Evolutionary conservation across 2,888 invertebrate genomes (phyloP), one percentile per base, ranked within the genome.

Genomic region (Microdon myrmicae): DNA sequence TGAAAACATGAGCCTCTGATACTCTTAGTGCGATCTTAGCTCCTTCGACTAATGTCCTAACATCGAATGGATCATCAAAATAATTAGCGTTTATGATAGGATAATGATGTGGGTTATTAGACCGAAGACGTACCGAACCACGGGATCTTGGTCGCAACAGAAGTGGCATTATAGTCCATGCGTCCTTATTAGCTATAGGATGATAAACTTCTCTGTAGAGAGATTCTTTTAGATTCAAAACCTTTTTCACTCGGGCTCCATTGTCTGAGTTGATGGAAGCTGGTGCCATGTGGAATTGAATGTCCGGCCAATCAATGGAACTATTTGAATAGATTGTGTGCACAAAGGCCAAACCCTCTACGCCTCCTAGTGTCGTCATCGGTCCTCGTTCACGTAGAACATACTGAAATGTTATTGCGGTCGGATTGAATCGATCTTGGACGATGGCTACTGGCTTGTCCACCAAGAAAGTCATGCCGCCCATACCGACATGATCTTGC

Each of bases 71-170:
- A 76, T 94, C 87, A 59, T 88, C 87, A 70, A 96, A 90, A 76
- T 98, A 98, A 74, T 96, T 94, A 2, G 97, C 92, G 77, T 97
- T 87, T 76, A 98, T 93, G 17, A 90, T 75, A 0, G 97, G 96
- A 72, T 89, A 89, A 38, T 92, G 88, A 69, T 90, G 90, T 0
- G 97, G 96, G 79, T 95, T 91, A 0, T 86, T 86, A 55, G 89
- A 89, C 47, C 84, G 84, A 13, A 97, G 79, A 64, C 87, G 83
- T 0, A 94, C 86, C 73, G 87, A 89, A 5, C 92, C 94, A 39
- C 91, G 81, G 0, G 92, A 92, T 68, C 86, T 85, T 0, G 94
- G 94, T 8, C 93, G 81, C 8, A 94, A 77, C 2, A 94, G 77
- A n/a, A 93, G 79, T 1, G 94, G 93, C 85, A 93, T 91, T 56